Conservation (phyloP, 1,140 invertebrate species). For the Vanessa atalanta region DNA sequence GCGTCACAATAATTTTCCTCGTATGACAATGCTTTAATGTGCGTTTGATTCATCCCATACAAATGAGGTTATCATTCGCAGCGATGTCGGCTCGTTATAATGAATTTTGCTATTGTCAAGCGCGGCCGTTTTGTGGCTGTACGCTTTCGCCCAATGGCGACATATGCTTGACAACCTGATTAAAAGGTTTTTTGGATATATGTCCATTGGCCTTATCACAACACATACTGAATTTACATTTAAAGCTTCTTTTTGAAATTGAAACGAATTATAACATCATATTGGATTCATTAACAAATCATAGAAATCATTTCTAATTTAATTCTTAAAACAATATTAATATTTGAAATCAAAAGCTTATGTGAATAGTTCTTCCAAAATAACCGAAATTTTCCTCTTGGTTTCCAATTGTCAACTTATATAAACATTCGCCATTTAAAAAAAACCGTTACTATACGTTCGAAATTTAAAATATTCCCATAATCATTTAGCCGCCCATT, state of each 20-base stretch:
- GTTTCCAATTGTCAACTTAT: too few species aligned
- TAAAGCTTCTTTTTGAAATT: background rate
- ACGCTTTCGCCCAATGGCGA: constrained; percentile 14
- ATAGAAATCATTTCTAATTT: too few species aligned
- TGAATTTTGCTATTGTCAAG: constrained; percentile 68
- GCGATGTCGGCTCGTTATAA: constrained; percentile 60
- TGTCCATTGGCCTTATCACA: constrained; percentile 10
- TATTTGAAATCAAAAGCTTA: too few species aligned
- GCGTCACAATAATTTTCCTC: constrained; percentile 78
- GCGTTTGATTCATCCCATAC: constrained; percentile 76
- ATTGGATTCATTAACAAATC: too few species aligned
- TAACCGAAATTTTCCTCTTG: too few species aligned
- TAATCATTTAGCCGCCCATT: constrained; percentile 32
- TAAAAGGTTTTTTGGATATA: constrained; percentile 8
- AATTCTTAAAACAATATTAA: too few species aligned
- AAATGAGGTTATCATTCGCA: constrained; percentile 79
- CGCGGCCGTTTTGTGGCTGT: constrained; percentile 32
- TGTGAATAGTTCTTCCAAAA: too few species aligned
- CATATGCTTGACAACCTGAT: constrained; percentile 12
- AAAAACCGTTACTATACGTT: background rate
- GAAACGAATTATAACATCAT: background rate
- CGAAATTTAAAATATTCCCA: background rate
- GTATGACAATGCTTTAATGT: constrained; percentile 77
- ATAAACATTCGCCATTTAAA: background rate
- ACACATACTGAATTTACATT: background rate